Base-by-base conservation (phyloP, 2,113 vertebrate genomes). In the Sebastes fasciatus region DNA sequence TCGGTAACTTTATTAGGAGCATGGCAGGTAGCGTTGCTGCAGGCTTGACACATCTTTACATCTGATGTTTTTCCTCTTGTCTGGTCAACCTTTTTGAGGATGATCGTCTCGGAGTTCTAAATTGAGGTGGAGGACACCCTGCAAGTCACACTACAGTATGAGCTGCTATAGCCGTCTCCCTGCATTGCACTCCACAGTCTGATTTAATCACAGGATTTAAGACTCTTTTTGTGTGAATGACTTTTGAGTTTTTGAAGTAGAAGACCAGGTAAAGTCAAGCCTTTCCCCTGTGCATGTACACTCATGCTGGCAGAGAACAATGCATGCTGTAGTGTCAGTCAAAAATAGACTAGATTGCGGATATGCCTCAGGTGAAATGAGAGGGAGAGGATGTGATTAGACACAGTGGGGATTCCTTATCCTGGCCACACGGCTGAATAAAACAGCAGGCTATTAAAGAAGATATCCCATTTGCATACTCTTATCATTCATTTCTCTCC, bases 381-480 rank as follows among this genome's bases (percentile, higher is more conserved):
- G 76, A 87, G 72, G 70, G 78, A 87, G 88, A 89, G 82, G 89
- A 92, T 92, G 88, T 86, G 88, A 94, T 94, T 90, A 93, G 86
- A 88, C 86, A 88, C 89, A 87, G 87, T 64, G 65, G 86, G 86
- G 77, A 85, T 81, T 88, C 85, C 79, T 90, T 79, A 91, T 92
- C 88, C 70, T 75, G 84, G 81, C 82, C 88, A 89, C 89, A 87
- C 80, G 84, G 88, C 85, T 86, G 86, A 93, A 90, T 91, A 86
- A 93, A 93, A 91, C 92, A 92, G 86, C 77, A 90, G 77, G 89
- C 79, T 88, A 88, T 91, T 92, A 91, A 86, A 82, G 71, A 71
- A 83, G 70, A 91, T 77, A 83, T 85, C 51, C 48, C 63, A 92
- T 93, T 88, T 88, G 78, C 78, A 89, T 90, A 73, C 62, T 78